Conservation (phyloP, 2,113 vertebrate genomes). For the Sitta europaea region DNA sequence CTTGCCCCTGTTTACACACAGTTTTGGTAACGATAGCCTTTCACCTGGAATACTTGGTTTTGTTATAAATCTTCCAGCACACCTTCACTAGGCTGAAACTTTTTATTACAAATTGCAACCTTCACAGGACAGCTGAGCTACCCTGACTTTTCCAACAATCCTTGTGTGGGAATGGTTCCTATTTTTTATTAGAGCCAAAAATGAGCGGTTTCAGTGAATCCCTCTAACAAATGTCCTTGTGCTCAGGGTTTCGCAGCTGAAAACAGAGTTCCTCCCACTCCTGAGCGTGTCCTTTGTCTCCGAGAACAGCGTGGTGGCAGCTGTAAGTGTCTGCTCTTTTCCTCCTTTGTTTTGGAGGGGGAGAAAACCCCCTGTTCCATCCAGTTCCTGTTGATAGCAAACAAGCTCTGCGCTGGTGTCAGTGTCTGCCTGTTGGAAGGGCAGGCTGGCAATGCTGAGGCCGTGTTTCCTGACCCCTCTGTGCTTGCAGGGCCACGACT, state of each 20-base stretch:
- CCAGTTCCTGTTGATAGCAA: no score
- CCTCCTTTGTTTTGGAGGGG: neutral
- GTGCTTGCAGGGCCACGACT: constrained; percentile 89
- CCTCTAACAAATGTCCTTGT: constrained; percentile 61
- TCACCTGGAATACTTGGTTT: neutral
- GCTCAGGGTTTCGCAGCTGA: constrained; percentile 90
- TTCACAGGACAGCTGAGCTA: neutral
- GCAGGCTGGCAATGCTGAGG: neutral
- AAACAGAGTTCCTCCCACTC: constrained; percentile 97
- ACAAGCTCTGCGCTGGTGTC: neutral
- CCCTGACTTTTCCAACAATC: neutral
- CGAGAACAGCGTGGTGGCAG: constrained; percentile 94
- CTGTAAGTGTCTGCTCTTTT: constrained; percentile 78
- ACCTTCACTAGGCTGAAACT: neutral
- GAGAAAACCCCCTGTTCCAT: neutral
- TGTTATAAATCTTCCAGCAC: neutral
- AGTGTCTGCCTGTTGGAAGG: neutral
- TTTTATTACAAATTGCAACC: neutral
- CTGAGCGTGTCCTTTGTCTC: constrained; percentile 95
- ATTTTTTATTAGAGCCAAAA: neutral
- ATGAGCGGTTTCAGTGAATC: neutral
- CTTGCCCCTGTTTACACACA: neutral
- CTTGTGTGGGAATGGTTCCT: neutral
- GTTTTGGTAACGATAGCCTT: neutral
- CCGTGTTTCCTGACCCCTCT: fast-evolving